phyloP scores from a whole-genome alignment of 2,113 vertebrate species.

The Trichomycterus rosablanca region DNA sequence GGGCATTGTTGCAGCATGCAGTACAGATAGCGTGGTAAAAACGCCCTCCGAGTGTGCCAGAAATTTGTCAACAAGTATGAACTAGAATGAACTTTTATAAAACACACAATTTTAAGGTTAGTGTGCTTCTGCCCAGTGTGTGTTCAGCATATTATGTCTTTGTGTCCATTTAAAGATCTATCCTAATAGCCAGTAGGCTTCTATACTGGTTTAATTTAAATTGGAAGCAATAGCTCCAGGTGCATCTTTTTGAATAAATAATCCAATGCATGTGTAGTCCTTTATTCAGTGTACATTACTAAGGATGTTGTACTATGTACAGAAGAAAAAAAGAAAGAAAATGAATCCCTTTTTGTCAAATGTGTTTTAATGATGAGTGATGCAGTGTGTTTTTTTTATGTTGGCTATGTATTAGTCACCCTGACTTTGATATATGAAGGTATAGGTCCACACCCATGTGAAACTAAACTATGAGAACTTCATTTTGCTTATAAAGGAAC shows the following conservation, averaged over 20 bases:
- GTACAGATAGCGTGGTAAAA: conserved; percentile 16
- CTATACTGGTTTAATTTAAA: background rate
- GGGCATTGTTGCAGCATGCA: conserved; percentile 42
- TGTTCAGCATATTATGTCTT: no score
- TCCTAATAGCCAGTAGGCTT: background rate
- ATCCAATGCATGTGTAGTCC: background rate
- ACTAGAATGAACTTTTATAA: conserved; percentile 35
- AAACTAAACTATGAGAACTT: no score
- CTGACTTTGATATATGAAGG: background rate
- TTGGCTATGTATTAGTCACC: background rate
- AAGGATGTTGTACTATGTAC: no score
- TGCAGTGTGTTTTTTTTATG: background rate
- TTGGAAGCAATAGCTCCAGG: conserved; percentile 5
- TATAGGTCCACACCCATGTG: no score
- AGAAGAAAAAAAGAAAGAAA: background rate
- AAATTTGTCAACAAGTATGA: conserved; percentile 43
- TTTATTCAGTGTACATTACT: no score
- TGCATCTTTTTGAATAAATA: background rate
- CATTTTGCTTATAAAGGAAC: no score
- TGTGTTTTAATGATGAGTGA: background rate
- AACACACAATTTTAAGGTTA: background rate
- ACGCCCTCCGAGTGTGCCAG: conserved; percentile 37
- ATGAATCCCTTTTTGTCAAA: background rate
- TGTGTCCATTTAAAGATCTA: no score
- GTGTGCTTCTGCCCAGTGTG: no score